These are phyloP conservation scores for Odontomachus brunneus DNA, from an alignment of 1,140 invertebrate genomes.

Conservation along the genomic window DNA sequence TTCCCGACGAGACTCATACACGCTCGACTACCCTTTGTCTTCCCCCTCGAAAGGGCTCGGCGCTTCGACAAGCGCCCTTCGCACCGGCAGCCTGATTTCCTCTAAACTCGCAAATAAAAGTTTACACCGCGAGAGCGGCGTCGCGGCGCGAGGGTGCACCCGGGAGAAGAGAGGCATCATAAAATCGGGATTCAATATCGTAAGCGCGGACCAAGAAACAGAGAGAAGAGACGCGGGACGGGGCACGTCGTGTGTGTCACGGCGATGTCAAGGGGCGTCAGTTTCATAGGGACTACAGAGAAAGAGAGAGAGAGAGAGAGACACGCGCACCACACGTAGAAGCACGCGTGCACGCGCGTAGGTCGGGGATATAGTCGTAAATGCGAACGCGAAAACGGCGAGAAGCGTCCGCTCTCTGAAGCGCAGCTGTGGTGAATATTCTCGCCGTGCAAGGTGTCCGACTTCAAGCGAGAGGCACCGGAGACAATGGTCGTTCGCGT, in stretches of 20 bases:
- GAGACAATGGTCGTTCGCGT: neutral
- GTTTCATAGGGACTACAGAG: constrained; percentile 35
- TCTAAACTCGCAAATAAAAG: constrained; percentile 80
- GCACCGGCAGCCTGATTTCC: constrained; percentile 74
- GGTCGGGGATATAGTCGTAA: constrained; percentile 22
- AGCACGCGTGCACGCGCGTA: constrained; percentile 10
- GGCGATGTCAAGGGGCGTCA: constrained; percentile 79
- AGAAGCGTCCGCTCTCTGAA: constrained; percentile 4
- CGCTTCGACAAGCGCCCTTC: too few relatives aligned
- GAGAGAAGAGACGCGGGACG: constrained; percentile 3
- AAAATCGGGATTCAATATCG: constrained; percentile 82
- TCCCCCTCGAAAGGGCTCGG: too few relatives aligned
- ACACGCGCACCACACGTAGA: constrained; percentile 29
- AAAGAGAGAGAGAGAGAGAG: constrained; percentile 30
- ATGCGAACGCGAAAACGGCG: neutral
- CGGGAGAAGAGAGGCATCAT: constrained; percentile 68
- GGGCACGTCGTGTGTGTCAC: constrained; percentile 80
- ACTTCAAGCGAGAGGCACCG: neutral
- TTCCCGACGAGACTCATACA: constrained; percentile 15
- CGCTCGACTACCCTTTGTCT: constrained; percentile 54
- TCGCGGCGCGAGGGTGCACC: constrained; percentile 39
- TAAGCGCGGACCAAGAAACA: constrained; percentile 19
- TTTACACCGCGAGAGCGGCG: constrained; percentile 74
- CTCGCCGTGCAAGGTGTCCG: neutral
- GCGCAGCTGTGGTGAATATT: neutral